Evolutionary conservation across 1,140 invertebrate species (phyloP), one percentile per base, ranked within the genome.

Genomic region (Drosophila kepulauana): DNA sequence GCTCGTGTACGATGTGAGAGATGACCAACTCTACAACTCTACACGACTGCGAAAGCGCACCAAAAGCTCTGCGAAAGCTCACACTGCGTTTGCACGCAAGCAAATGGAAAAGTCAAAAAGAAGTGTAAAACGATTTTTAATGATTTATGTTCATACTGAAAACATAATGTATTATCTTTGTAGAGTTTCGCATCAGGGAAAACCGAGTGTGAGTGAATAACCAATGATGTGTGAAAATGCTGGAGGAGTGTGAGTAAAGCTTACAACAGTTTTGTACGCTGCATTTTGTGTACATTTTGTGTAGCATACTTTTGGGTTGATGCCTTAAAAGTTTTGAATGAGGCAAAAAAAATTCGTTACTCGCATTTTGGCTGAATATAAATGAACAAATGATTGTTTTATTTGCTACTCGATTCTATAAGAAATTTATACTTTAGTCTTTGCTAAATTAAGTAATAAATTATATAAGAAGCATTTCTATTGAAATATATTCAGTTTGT

Each of bases 301-400:
- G 28, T 41, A 25, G 71, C 71, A 74, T 74, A 74, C 71, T 74
- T 74, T 74, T 48, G 43, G 71, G 71, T 74, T 30, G n/a, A 57
- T 43, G 33, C n/a, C 30, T 41, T 11, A 58, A 48, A 49, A 51
- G 16, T 15, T 43, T 43, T 3, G 54, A 11, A 15, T 15, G n/a
- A 0, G 20, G 2, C 20, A 0, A 20, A 20, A 4, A 25, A 25
- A 25, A 25, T 25, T 0, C 20, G 3, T 25, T 25, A 25, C 20
- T 4, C 20, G 20, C 3, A 25, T 25, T 25, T 25, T 4, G 3
- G 3, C 20, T 25, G 3, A 25, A 25, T 3, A 25, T 25, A 4
- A 25, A 25, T 25, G 3, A 25, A 25, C 3, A 25, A 25, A 25
- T 25, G 20, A 25, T 25, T 25, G 20, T 25, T 25, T 25, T 25